Percentiles rank a stretch among this genome's conserved stretches.
phyloP scores from a whole-genome alignment of 2,113 vertebrate genomes.

The Tachysurus fulvidraco region DNA sequence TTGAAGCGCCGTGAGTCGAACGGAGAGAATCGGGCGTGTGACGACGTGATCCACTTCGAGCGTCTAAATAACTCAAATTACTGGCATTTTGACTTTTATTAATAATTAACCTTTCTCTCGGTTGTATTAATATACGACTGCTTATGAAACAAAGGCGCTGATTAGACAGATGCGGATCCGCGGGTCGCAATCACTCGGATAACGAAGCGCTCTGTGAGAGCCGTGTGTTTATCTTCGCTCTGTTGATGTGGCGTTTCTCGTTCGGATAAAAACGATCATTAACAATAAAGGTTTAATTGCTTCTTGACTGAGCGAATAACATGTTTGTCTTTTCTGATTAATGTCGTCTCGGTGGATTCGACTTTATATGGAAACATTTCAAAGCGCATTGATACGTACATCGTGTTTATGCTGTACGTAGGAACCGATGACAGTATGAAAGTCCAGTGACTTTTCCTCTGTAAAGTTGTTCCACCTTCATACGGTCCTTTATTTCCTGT shows the following conservation, averaged over 20 bases:
- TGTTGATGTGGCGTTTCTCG: neutral
- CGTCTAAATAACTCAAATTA: neutral
- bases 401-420: neutral
- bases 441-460: too few species aligned
- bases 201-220: neutral
- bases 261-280: conserved; percentile 32
- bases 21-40: too few species aligned
- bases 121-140: conserved; percentile 22
- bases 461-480: too few species aligned
- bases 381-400: neutral
- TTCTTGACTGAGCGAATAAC: conserved; percentile 43
- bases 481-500: too few species aligned
- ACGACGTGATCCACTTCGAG: neutral
- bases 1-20: neutral
- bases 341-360: neutral
- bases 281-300: conserved; percentile 42
- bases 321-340: conserved; percentile 30
- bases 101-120: neutral
- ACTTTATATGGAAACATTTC: neutral
- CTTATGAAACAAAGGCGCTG: conserved; percentile 44
- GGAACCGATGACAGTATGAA: neutral
- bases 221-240: conserved; percentile 7
- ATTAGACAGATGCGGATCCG: conserved; percentile 35
- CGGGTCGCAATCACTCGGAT: conserved; percentile 19
- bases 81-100: neutral